Evolutionary conservation across 2,113 vertebrate species (phyloP).

Genomic region (Mohoua ochrocephala): DNA sequence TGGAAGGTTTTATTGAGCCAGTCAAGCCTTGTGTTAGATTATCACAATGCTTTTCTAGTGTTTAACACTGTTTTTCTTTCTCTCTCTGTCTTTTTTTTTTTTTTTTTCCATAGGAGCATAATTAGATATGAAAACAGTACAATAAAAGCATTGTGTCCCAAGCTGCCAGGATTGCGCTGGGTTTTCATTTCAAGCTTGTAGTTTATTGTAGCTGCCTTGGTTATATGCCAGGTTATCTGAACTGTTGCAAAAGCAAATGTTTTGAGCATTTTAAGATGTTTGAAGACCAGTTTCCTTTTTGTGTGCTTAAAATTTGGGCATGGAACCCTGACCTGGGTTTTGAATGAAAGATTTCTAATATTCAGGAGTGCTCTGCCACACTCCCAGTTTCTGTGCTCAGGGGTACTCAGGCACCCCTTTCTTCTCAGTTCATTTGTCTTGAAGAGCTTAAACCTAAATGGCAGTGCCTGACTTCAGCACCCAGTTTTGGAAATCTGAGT

Average conservation of each 20-base stretch:
- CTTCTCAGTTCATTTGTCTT: neutral
- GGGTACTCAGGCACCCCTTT: neutral
- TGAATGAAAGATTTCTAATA: neutral
- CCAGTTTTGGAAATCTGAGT: neutral
- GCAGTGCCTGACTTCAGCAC: neutral
- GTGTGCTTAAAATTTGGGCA: neutral
- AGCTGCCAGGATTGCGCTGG: neutral
- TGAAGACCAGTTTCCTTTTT: neutral
- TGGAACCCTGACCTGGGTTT: neutral
- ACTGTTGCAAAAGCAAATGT: conserved; percentile 45
- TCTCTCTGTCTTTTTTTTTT: neutral
- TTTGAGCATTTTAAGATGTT: neutral
- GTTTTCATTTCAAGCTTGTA: neutral
- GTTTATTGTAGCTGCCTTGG: neutral
- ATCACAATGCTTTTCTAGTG: neutral
- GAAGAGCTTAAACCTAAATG: neutral
- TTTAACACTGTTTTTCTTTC: neutral
- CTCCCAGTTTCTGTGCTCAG: neutral
- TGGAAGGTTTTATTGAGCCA: neutral
- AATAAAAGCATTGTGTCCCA: neutral
- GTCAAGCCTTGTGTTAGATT: neutral
- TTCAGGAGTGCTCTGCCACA: neutral
- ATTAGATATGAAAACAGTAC: conserved; percentile 4
- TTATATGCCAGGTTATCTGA: conserved; percentile 13
- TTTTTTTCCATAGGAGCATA: neutral